phyloP scores from a whole-genome alignment of 2,888 invertebrate genomes.

The Leptarthrus brevirostris region DNA sequence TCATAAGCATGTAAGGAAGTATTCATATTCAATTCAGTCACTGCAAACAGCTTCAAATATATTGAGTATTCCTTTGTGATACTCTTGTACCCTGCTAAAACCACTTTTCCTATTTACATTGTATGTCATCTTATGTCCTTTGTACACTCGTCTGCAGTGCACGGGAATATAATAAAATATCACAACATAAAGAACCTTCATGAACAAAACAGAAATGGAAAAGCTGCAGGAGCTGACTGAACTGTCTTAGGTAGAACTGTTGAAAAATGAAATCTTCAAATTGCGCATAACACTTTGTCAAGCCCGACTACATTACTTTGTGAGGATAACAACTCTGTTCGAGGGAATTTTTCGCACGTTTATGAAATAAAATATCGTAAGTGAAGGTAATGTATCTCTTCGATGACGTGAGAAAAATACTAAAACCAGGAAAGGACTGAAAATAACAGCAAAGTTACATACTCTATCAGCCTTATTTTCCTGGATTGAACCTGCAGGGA shows the following conservation, averaged over 20 bases:
- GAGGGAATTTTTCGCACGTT: constrained; percentile 51
- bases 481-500: no score
- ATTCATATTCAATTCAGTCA: no score
- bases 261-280: constrained; percentile 48
- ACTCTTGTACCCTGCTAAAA: background rate
- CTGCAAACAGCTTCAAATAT: no score
- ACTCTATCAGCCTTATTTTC: background rate
- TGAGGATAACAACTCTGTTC: constrained; percentile 47
- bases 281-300: constrained; percentile 49
- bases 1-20: no score
- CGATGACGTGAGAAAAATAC: constrained; percentile 53
- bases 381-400: constrained; percentile 55
- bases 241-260: constrained; percentile 7
- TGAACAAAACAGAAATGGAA: constrained; percentile 27
- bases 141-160: constrained; percentile 16
- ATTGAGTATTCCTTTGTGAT: no score
- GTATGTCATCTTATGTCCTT: constrained; percentile 4
- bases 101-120: constrained; percentile 18
- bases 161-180: constrained; percentile 15
- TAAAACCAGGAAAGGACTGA: constrained; percentile 16
- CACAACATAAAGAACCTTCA: background rate
- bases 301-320: constrained; percentile 17
- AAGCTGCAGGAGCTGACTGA: constrained; percentile 28
- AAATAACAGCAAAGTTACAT: background rate
- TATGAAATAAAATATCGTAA: constrained; percentile 54